Percentiles rank a stretch among this genome's conserved stretches.
These are phyloP conservation scores for Sapajus apella DNA, from an alignment of 2,113 vertebrate species.

Conservation along the genomic window DNA sequence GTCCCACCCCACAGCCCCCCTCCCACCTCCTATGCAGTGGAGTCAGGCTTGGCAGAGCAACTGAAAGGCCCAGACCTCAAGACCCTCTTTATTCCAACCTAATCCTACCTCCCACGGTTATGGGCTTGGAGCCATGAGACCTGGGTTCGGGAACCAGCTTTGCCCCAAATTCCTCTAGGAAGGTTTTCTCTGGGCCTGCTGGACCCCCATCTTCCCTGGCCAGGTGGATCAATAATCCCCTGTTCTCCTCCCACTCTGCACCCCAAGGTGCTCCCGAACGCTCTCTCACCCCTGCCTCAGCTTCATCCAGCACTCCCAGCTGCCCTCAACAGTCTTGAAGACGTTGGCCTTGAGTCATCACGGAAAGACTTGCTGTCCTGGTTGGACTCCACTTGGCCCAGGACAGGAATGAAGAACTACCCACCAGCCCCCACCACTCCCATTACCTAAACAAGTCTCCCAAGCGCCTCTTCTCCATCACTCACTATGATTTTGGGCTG, in stretches of 20 bases:
- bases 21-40: background rate
- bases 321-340: background rate
- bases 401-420: background rate
- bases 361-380: background rate
- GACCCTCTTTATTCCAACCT: background rate
- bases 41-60: background rate
- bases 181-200: background rate
- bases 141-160: background rate
- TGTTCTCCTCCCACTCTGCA: background rate
- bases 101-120: background rate
- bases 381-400: background rate
- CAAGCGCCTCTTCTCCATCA: background rate
- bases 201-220: background rate
- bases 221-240: background rate
- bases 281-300: background rate
- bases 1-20: no score
- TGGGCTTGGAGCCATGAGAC: background rate
- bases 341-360: background rate
- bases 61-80: background rate
- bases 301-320: background rate
- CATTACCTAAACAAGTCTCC: background rate
- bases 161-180: background rate
- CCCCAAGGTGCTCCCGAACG: background rate
- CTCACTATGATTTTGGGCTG: background rate
- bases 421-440: background rate